Evolutionary conservation across 2,888 invertebrate species (phyloP).

Genomic region (Crossocerus cetratus): DNA sequence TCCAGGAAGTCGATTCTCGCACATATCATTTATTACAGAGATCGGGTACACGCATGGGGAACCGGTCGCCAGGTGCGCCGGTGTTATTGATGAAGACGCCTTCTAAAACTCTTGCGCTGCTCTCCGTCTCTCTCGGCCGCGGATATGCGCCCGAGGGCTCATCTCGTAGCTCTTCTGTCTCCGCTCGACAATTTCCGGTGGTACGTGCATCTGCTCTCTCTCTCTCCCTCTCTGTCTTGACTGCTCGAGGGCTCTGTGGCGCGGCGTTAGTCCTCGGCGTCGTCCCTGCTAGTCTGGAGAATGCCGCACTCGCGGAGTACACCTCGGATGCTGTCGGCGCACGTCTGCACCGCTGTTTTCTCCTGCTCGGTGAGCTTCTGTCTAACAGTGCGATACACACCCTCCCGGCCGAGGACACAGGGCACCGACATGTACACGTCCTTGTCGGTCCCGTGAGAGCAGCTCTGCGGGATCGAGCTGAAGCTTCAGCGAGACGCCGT

Average conservation of each 20-base stretch:
- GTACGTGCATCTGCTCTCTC: conserved; percentile 2
- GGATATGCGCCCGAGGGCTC: too few relatives aligned
- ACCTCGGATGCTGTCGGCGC: conserved; percentile 67
- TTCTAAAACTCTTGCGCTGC: conserved; percentile 39
- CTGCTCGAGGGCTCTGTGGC: too few relatives aligned
- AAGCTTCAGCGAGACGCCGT: neutral
- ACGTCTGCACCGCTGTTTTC: conserved; percentile 66
- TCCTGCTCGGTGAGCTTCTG: conserved; percentile 76
- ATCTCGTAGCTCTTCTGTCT: too few relatives aligned
- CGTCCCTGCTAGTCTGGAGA: conserved; percentile 58
- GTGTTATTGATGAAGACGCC: conserved; percentile 57
- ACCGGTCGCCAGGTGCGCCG: conserved; percentile 56
- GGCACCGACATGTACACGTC: conserved; percentile 81
- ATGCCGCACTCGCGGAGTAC: conserved; percentile 68
- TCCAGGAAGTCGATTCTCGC: conserved; percentile 49
- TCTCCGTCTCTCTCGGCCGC: conserved; percentile 7
- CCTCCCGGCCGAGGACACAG: conserved; percentile 77
- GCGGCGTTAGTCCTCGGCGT: conserved; percentile 20
- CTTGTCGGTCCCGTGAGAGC: conserved; percentile 78
- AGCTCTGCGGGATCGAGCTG: conserved; percentile 58
- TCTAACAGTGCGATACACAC: conserved; percentile 77
- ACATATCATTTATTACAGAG: conserved; percentile 53
- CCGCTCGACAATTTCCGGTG: conserved; percentile 40
- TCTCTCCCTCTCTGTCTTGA: neutral
- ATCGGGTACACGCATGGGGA: conserved; percentile 40